These are phyloP conservation scores for Palloptera scutellata DNA, from an alignment of 2,888 invertebrate species.

Conservation along the genomic window DNA sequence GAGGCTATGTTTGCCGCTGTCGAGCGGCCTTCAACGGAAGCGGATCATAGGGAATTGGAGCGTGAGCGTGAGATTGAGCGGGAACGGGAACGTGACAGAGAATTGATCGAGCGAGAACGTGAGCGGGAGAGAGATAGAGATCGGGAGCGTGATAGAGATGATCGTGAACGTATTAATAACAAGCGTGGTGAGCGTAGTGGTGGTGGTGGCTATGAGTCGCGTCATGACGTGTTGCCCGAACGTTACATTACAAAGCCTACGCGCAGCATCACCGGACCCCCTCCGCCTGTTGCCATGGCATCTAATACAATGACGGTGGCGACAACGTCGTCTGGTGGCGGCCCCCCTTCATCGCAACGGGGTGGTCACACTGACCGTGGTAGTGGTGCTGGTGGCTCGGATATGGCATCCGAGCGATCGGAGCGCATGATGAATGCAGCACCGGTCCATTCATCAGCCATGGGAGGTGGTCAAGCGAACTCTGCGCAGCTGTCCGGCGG, in stretches of 20 bases:
- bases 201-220: slow-evolving; percentile 44
- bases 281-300: slow-evolving; percentile 53
- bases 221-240: slow-evolving; percentile 55
- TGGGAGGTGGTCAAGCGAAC: slow-evolving; percentile 28
- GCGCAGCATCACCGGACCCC: slow-evolving; percentile 55
- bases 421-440: slow-evolving; percentile 35
- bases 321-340: slow-evolving; percentile 18
- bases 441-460: slow-evolving; percentile 28
- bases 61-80: slow-evolving; percentile 47
- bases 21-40: slow-evolving; percentile 67
- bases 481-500: slow-evolving; percentile 38
- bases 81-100: slow-evolving; percentile 44
- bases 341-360: slow-evolving; percentile 22
- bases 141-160: slow-evolving; percentile 38
- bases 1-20: slow-evolving; percentile 90
- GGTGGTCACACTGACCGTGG: slow-evolving; percentile 27
- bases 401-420: slow-evolving; percentile 27
- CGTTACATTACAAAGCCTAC: slow-evolving; percentile 58
- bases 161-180: slow-evolving; percentile 41
- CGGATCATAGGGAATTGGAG: slow-evolving; percentile 47
- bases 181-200: slow-evolving; percentile 36
- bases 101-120: slow-evolving; percentile 42
- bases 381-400: slow-evolving; percentile 7
- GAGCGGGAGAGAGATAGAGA: slow-evolving; percentile 49
- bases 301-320: slow-evolving; percentile 38